Conservation (phyloP, 2,888 invertebrate species). For the Cephus runcator region DNA sequence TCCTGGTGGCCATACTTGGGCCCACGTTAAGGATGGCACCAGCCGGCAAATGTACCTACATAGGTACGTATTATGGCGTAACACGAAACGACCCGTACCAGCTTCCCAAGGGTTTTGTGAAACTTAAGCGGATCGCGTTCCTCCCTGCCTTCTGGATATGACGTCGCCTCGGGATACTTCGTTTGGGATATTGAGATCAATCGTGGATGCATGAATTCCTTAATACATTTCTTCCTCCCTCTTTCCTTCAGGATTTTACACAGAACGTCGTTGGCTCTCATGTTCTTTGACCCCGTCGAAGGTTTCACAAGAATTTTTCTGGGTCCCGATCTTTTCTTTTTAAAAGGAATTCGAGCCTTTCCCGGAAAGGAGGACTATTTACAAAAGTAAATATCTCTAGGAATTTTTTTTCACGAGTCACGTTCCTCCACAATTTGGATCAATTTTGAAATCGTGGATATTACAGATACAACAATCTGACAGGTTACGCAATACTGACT, state of each 20-base stretch:
- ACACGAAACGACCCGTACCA: background rate
- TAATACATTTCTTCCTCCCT: background rate
- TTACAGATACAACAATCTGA: background rate
- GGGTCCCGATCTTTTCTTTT: background rate
- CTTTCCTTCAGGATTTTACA: background rate
- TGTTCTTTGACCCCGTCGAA: background rate
- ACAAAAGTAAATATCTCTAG: background rate
- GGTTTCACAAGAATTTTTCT: background rate
- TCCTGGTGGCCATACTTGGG: background rate
- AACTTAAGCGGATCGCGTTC: slow-evolving; percentile 5
- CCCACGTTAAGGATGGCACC: background rate
- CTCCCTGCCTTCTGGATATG: background rate
- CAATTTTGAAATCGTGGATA: background rate
- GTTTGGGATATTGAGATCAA: background rate
- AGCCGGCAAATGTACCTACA: background rate
- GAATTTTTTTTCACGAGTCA: background rate
- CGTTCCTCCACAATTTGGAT: background rate
- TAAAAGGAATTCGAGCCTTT: background rate
- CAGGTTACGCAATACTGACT: background rate
- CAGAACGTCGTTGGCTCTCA: background rate
- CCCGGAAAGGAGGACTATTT: background rate
- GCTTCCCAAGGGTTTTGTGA: slow-evolving; percentile 5
- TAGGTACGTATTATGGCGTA: background rate
- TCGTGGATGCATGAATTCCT: background rate
- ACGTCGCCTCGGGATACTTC: background rate